Evolutionary conservation across 2,113 vertebrate species (phyloP).

Genomic region (Setophaga coronata): DNA sequence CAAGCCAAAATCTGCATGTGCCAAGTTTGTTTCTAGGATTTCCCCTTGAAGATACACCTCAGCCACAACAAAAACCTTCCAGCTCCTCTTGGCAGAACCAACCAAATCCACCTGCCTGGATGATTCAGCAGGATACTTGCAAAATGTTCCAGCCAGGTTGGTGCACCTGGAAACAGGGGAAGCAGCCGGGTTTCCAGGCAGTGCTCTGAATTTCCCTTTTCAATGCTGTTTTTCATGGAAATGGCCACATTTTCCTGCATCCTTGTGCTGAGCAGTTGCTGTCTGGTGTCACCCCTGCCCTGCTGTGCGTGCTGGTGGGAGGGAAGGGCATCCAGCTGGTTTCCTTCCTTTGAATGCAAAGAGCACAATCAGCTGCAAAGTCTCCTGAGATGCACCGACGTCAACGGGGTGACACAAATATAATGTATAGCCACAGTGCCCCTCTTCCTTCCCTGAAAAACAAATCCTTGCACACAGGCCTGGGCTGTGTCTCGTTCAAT

Average conservation of each 20-base stretch:
- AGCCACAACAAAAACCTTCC: not conserved
- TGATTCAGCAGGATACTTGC: not conserved
- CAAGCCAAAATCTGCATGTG: not conserved
- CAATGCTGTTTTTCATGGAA: not conserved
- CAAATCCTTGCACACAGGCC: not conserved
- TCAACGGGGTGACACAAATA: slow-evolving; percentile 8
- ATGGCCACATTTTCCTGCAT: not conserved
- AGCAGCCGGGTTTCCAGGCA: not conserved
- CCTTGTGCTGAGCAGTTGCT: not conserved
- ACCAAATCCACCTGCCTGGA: not conserved
- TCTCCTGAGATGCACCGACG: not conserved
- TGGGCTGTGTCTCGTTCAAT: not conserved
- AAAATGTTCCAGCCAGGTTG: not conserved
- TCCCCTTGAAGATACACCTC: slow-evolving; percentile 29
- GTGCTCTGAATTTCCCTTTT: not conserved
- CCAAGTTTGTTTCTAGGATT: slow-evolving; percentile 62
- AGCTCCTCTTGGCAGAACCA: slow-evolving; percentile 31
- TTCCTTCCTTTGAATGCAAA: slow-evolving; percentile 54
- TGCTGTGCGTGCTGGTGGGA: not conserved
- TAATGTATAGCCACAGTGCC: not conserved
- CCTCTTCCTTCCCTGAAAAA: slow-evolving; percentile 45
- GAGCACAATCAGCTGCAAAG: slow-evolving; percentile 47
- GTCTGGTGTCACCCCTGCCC: slow-evolving; percentile 21
- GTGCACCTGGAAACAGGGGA: not conserved
- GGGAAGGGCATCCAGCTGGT: slow-evolving; percentile 35